A percentile compares a stretch with the other conserved stretches of the same genome.
These are phyloP conservation scores for Sebastes hubbsi DNA, from an alignment of 2,797 vertebrate genomes.

Conservation along the genomic window DNA sequence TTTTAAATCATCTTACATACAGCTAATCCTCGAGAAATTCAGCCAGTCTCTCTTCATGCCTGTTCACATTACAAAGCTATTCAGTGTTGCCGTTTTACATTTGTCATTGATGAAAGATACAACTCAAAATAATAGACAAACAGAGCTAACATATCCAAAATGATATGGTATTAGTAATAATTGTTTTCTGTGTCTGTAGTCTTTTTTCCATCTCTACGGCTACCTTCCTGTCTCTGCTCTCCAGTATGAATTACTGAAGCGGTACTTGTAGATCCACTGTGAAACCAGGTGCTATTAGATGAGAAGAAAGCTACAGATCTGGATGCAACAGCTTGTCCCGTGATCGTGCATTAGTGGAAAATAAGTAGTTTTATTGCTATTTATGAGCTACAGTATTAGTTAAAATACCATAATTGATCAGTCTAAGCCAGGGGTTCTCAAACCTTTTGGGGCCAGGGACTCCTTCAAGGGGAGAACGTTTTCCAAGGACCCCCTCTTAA, in stretches of 20 bases:
- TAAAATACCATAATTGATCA: neutral
- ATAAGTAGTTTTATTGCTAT: neutral
- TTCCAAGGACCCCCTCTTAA: too few species aligned
- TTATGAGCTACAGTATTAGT: constrained; percentile 1
- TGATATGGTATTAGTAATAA: constrained; percentile 6
- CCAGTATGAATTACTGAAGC: constrained; percentile 57
- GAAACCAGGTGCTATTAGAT: constrained; percentile 86
- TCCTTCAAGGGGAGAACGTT: too few species aligned
- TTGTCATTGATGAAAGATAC: constrained; percentile 6
- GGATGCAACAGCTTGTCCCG: constrained; percentile 31
- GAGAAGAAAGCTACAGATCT: constrained; percentile 52
- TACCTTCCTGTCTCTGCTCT: constrained; percentile 51
- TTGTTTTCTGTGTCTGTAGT: constrained; percentile 36
- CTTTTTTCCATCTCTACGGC: constrained; percentile 31
- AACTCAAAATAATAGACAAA: constrained; percentile 6
- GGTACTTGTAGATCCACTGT: constrained; percentile 81
- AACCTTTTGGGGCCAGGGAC: too few species aligned
- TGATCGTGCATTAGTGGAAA: neutral
- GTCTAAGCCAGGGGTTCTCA: too few species aligned
- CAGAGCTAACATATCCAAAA: constrained; percentile 29
- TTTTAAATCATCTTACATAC: neutral
- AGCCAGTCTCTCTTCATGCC: constrained; percentile 5
- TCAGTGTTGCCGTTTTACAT: constrained; percentile 25
- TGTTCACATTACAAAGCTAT: constrained; percentile 24
- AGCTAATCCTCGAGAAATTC: constrained; percentile 4